Evolutionary conservation across 1,140 invertebrate genomes (phyloP), one percentile per base, ranked within the genome.

Genomic region (Wiebesia pumilae): DNA sequence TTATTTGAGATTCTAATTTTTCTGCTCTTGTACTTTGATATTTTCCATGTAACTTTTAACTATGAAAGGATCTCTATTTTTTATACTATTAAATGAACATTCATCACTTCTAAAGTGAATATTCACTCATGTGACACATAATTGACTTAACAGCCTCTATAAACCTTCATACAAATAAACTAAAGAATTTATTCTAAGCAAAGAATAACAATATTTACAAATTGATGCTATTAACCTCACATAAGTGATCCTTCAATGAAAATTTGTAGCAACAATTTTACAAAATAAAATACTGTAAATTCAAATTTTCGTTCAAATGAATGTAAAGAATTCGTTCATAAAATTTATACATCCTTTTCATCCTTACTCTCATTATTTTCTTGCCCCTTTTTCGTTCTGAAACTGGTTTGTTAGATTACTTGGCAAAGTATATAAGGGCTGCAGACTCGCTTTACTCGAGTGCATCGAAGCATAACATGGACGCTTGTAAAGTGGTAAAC

Each of bases 401-500:
- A 35, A 54, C 77, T 38, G 40, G 38, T 75, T 75, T 43, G 38
- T 9, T 38, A 43, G 38, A 75, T 43, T 0, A 24, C 38, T 43
- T 27, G 30, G 71, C 71, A 75, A 75, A 75, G 38, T 75, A 43
- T 43, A 75, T 43, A 75, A 75, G 38, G 71, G 71, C 71, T 43
- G 24, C 35, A 0, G 40, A 58, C 40, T 83, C 75, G 78, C 62
- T 54, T 16, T 54, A 35, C 21, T 33, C n/a, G 54, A 87, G 65
- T 54, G 75, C 82, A 47, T 75, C 88, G 88, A 35, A 81, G 84
- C 77, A 62, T 75, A 67, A 35, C 47, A 51, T 43, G 73, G 35
- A 65, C 69, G 84, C 83, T 84, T 73, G 83, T 84, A 84, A 84
- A 87, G 78, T 6, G 67, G 62, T 81, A 73, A 78, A 82, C 79